Base-by-base conservation (phyloP, 2,113 vertebrate genomes). In the Pelmatolapia mariae region DNA sequence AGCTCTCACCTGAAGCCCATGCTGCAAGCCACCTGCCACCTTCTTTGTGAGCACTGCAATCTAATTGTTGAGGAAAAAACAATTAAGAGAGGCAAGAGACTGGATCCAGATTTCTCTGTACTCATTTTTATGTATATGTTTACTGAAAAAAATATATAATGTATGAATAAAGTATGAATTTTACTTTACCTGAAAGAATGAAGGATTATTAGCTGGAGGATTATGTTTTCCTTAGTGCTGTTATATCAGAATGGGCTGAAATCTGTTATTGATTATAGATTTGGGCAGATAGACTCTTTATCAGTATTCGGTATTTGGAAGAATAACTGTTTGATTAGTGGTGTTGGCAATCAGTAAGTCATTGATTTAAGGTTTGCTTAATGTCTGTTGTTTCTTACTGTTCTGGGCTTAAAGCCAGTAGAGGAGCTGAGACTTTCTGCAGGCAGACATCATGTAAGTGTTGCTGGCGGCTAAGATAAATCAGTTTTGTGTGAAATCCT, bases 381-480 rank as follows among this genome's bases (percentile, higher is more conserved):
- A 61, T 82, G 80, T 82, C 10, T 66, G 68, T 15, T 59, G 53
- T 87, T 57, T 82, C 47, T 56, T 47, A 10, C 8, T 26, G 80
- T 82, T 26, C 63, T 18, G 79, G 79, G 79, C 66, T 36, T 4
- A 26, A 61, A 80, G 84, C 80, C 88, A 81, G 73, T 40, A 54
- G 61, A 87, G 45, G 33, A 86, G 84, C 59, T 59, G 73, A 10
- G 10, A 63, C 54, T 52, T 66, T 53, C 71, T 68, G 6, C 73
- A 59, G 13, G 5, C 61, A 45, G 33, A 57, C 81, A 76, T 47
- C 53, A 12, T 6, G 22, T 43, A 71, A 71, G 12, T 71, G 66
- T 71, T 71, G 66, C 15, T 36, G 88, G 61, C 8, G 36, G 1
- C 52, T 54, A 1, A 33, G 36, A 31, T 79, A 0, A 57, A 63